Evolutionary conservation across 2,113 vertebrate genomes (phyloP).

Genomic region (Rostratula benghalensis): DNA sequence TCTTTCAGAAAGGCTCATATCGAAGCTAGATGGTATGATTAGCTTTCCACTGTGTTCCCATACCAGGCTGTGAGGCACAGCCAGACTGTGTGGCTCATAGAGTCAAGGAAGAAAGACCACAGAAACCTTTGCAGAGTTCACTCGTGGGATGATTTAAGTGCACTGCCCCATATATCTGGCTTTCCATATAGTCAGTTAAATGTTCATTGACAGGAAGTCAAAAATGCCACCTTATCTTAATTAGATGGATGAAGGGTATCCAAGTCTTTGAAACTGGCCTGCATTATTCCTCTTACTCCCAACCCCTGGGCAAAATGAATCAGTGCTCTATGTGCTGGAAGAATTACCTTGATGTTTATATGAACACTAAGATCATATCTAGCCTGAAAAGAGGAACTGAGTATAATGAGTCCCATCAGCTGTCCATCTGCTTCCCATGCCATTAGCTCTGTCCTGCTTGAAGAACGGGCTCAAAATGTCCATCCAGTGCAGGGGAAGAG

Average conservation of each 20-base stretch:
- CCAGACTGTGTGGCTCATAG: background rate
- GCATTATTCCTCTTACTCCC: background rate
- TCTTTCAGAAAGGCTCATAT: background rate
- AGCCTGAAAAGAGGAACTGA: background rate
- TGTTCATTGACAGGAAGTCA: background rate
- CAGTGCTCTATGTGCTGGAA: background rate
- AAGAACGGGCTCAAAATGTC: background rate
- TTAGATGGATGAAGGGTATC: no score
- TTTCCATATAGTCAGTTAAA: background rate
- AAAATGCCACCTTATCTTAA: background rate
- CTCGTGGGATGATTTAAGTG: background rate
- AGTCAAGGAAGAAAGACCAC: background rate
- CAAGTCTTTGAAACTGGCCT: background rate
- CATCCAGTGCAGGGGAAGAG: background rate
- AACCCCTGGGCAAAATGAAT: background rate
- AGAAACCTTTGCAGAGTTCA: background rate
- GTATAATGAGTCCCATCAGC: background rate
- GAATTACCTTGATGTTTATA: background rate
- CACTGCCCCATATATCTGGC: background rate
- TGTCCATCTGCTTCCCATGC: background rate
- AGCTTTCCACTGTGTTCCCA: background rate
- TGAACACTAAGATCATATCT: background rate
- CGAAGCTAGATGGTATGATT: background rate
- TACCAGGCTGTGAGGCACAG: background rate
- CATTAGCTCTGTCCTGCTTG: background rate